Conservation (phyloP, 2,888 invertebrate genomes). For the Calameuta pallipes region DNA sequence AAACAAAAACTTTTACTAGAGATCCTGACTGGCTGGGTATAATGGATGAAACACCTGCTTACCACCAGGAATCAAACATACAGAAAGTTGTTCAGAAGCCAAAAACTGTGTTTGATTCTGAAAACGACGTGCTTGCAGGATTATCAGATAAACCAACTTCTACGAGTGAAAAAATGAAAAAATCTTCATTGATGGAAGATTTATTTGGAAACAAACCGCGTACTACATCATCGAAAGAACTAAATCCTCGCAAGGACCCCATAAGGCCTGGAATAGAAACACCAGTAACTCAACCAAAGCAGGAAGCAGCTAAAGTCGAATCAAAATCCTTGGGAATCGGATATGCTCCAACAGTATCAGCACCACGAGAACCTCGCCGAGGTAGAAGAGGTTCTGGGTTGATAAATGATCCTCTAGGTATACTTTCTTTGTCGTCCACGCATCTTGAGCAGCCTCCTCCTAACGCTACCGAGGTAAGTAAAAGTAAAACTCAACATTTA, state of each 20-base stretch:
- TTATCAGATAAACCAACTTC: constrained; percentile 29
- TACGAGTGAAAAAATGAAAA: constrained; percentile 38
- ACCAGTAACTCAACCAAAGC: constrained; percentile 19
- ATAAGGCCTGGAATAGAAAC: constrained; percentile 24
- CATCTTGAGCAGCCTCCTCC: neutral
- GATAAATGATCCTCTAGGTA: constrained; percentile 53
- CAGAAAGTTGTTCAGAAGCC: constrained; percentile 20
- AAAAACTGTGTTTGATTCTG: constrained; percentile 19
- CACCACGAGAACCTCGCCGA: constrained; percentile 47
- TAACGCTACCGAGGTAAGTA: neutral
- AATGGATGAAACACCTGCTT: constrained; percentile 18
- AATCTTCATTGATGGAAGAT: constrained; percentile 49
- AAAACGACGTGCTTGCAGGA: constrained; percentile 29
- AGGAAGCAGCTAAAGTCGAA: constrained; percentile 15
- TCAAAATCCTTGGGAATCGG: constrained; percentile 28
- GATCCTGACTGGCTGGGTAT: constrained; percentile 15
- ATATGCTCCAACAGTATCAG: constrained; percentile 37
- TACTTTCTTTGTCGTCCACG: constrained; percentile 35
- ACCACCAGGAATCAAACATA: constrained; percentile 9
- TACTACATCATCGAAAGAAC: constrained; percentile 21
- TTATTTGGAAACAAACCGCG: constrained; percentile 45
- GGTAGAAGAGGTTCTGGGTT: constrained; percentile 43
- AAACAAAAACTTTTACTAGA: constrained; percentile 13
- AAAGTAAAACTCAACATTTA: neutral
- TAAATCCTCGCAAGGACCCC: constrained; percentile 19